A percentile compares a stretch with the other conserved stretches of the same genome.
phyloP scores from a whole-genome alignment of 2,888 invertebrate genomes.

The Brachynemurus nebulosus region DNA sequence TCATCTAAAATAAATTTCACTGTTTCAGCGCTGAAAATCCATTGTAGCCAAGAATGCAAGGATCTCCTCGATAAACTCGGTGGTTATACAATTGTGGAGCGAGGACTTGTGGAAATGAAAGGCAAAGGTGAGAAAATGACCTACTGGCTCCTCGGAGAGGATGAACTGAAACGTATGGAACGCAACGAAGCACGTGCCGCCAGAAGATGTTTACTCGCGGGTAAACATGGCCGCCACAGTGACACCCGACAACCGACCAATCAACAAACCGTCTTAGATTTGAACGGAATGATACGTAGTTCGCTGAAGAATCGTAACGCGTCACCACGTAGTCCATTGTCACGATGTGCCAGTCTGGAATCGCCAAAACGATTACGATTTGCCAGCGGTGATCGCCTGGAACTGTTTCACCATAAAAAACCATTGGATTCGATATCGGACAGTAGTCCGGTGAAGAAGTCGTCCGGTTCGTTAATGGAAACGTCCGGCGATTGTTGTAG shows the following conservation, averaged over 20 bases:
- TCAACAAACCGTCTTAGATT: too few species aligned
- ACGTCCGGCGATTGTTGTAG: constrained; percentile 37
- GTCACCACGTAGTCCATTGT: constrained; percentile 37
- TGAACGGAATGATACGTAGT: constrained; percentile 34
- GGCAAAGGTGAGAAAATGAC: constrained; percentile 73
- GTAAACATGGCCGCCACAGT: constrained; percentile 18
- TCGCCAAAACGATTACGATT: constrained; percentile 73
- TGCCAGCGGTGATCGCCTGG: constrained; percentile 52
- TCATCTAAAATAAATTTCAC: too few species aligned
- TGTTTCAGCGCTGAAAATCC: constrained; percentile 58
- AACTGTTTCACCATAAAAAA: constrained; percentile 37
- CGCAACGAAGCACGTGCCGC: constrained; percentile 39
- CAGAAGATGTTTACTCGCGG: constrained; percentile 31
- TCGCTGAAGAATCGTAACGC: constrained; percentile 56
- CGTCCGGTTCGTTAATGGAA: constrained; percentile 34
- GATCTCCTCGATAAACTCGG: constrained; percentile 52
- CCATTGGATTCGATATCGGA: constrained; percentile 42
- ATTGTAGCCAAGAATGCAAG: constrained; percentile 65
- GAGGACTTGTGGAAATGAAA: constrained; percentile 67
- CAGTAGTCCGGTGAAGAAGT: constrained; percentile 37
- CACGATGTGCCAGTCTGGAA: constrained; percentile 65
- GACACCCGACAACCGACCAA: too few species aligned
- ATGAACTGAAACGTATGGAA: constrained; percentile 40
- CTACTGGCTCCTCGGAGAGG: constrained; percentile 71
- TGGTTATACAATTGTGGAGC: constrained; percentile 60